phyloP scores from a whole-genome alignment of 2,113 vertebrate genomes.

The Chelonoidis abingdonii region DNA sequence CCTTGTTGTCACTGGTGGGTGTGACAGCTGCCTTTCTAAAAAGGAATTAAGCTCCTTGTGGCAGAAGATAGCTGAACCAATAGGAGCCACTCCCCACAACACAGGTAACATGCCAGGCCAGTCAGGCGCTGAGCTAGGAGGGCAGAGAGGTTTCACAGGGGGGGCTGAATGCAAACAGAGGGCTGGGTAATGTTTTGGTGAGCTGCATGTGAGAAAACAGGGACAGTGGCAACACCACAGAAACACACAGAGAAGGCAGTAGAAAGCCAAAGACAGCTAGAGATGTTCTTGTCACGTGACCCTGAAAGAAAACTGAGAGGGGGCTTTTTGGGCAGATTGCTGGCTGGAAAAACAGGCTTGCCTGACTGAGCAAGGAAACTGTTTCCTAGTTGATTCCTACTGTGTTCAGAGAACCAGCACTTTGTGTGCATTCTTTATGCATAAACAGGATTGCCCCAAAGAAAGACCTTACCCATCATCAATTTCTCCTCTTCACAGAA shows the following conservation, averaged over 20 bases:
- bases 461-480: fast-evolving
- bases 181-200: not conserved
- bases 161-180: not conserved
- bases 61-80: not conserved
- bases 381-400: not conserved
- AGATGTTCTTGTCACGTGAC: not conserved
- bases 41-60: not conserved
- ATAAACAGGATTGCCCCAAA: fast-evolving
- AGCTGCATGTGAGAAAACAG: not conserved
- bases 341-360: not conserved
- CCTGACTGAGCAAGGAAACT: too few relatives aligned
- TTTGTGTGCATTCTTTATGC: not conserved
- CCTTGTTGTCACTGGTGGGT: not conserved
- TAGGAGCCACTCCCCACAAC: not conserved
- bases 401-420: not conserved
- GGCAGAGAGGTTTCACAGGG: not conserved
- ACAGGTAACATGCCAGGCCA: not conserved
- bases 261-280: not conserved
- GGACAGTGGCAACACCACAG: not conserved
- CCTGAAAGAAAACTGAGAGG: not conserved
- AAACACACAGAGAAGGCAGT: not conserved
- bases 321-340: not conserved
- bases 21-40: not conserved
- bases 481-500: not conserved
- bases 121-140: not conserved